phyloP scores from a whole-genome alignment of 2,888 invertebrate species.

The Parasteatoda lunata region DNA sequence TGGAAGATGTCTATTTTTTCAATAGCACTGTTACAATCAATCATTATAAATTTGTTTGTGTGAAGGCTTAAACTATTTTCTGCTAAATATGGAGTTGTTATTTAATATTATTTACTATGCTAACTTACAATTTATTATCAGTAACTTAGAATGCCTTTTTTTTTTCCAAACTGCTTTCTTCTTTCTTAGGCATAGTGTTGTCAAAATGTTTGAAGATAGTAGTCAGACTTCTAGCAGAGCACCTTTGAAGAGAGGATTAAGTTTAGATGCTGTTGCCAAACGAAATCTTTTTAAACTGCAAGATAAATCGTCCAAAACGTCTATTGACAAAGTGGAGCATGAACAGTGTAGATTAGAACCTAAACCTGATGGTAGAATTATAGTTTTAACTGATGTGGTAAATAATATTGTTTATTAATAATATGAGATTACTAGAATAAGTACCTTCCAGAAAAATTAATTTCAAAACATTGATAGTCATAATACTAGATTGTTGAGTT shows the following conservation, averaged over 20 bases:
- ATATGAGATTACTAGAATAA: no score
- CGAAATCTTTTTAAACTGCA: conserved; percentile 68
- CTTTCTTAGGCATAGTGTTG: conserved; percentile 80
- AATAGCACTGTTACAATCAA: no score
- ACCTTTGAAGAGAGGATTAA: conserved; percentile 70
- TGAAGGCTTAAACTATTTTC: no score
- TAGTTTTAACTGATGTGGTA: conserved; percentile 85
- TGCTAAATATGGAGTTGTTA: no score
- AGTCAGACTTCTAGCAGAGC: conserved; percentile 72
- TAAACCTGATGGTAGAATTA: conserved; percentile 86
- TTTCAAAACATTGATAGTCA: no score
- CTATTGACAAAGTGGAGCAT: conserved; percentile 84
- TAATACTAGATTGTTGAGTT: no score
- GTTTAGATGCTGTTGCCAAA: conserved; percentile 70
- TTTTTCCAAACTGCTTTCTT: not conserved
- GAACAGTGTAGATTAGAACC: conserved; percentile 88
- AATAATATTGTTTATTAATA: conserved; percentile 39
- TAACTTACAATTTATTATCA: no score
- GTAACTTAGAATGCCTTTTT: no score
- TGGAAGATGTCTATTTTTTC: no score
- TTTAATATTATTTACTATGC: no score
- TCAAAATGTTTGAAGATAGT: conserved; percentile 83
- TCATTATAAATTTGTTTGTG: no score
- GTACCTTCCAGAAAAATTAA: no score
- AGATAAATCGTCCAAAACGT: conserved; percentile 71